phyloP scores from a whole-genome alignment of 2,797 vertebrate genomes.

The Melanotaenia pygmaea region DNA sequence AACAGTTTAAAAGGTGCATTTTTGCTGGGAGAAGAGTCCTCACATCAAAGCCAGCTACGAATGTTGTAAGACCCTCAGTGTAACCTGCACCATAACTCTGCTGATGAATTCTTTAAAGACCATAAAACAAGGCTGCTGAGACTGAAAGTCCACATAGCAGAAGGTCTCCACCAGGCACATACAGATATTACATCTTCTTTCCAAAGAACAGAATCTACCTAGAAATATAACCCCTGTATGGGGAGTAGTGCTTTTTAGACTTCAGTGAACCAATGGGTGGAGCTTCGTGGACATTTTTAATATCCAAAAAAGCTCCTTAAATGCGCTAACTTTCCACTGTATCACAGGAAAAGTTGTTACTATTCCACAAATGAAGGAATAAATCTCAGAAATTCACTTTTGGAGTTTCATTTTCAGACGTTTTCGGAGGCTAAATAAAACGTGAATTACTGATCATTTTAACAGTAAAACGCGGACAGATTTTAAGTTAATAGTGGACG shows the following conservation, averaged over 20 bases:
- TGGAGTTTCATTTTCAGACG: too few species aligned
- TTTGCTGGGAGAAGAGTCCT: neutral
- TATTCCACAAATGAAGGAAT: too few species aligned
- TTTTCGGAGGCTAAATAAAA: too few species aligned
- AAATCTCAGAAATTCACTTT: too few species aligned
- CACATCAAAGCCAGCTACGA: neutral
- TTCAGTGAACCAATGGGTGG: neutral
- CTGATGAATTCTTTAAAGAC: constrained; percentile 12
- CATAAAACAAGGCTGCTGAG: constrained; percentile 32
- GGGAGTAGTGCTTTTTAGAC: too few species aligned
- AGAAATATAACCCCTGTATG: too few species aligned
- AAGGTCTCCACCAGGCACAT: neutral
- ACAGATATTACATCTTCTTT: too few species aligned
- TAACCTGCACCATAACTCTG: constrained; percentile 1
- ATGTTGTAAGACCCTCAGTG: constrained; percentile 22
- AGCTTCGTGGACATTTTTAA: neutral
- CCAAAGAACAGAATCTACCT: too few species aligned
- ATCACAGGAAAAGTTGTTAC: neutral
- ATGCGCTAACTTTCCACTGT: too few species aligned
- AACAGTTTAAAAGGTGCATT: constrained; percentile 10
- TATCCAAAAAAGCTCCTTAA: neutral
- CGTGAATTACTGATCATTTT: too few species aligned
- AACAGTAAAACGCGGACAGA: too few species aligned
- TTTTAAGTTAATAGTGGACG: too few species aligned
- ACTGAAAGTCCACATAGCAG: constrained; percentile 21